Evolutionary conservation across 2,113 vertebrate species (phyloP).

Genomic region (Cariama cristata): DNA sequence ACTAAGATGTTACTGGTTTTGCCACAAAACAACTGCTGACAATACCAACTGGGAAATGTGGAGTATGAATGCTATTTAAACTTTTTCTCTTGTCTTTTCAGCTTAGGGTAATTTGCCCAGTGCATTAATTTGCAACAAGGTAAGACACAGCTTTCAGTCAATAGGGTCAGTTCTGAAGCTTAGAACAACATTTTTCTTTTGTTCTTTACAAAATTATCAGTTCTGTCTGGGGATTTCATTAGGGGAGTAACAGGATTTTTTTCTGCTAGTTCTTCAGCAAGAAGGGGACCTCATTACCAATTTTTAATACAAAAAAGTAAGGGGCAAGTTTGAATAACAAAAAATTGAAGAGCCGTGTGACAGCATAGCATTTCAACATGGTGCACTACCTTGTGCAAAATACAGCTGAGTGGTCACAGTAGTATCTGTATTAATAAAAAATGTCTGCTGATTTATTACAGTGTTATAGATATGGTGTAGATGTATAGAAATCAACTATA

Average conservation of each 20-base stretch:
- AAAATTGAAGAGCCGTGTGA: background rate
- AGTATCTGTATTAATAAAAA: background rate
- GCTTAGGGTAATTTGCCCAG: background rate
- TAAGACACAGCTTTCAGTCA: conserved; percentile 12
- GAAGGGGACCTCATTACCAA: background rate
- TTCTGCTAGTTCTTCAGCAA: conserved; percentile 18
- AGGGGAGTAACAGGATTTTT: conserved; percentile 18
- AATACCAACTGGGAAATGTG: background rate
- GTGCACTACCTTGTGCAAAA: background rate
- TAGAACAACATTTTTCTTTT: conserved; percentile 9
- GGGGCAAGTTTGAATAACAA: background rate
- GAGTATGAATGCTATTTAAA: background rate
- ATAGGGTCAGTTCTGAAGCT: background rate
- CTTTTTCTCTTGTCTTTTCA: background rate
- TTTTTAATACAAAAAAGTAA: conserved; percentile 34
- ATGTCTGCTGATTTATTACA: background rate
- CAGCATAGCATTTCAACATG: background rate
- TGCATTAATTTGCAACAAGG: conserved; percentile 30
- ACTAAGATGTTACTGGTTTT: conserved; percentile 27
- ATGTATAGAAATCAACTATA: background rate
- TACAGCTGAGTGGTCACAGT: background rate
- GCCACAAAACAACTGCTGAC: background rate
- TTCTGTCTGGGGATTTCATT: conserved; percentile 48
- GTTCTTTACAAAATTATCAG: background rate
- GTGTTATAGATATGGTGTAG: background rate